Conservation (phyloP, 2,113 vertebrate genomes). For the Mobula birostris region DNA sequence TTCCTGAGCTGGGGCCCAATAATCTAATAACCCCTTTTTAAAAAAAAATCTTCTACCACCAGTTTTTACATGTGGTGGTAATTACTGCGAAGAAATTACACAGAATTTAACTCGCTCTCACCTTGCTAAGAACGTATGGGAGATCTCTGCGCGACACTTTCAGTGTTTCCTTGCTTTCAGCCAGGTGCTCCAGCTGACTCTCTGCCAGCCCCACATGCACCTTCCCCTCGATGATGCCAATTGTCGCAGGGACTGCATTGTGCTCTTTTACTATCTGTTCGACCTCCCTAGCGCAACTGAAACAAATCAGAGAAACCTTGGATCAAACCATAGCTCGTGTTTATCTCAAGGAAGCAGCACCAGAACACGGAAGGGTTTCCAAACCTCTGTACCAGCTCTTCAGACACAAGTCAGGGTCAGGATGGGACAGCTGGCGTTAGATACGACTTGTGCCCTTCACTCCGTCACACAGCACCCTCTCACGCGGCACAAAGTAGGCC, state of each 20-base stretch:
- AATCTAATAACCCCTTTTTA: background rate
- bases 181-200: slow-evolving; percentile 64
- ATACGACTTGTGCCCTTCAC: no score
- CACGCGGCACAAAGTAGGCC: no score
- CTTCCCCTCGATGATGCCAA: slow-evolving; percentile 66
- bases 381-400: background rate
- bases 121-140: slow-evolving; percentile 71
- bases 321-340: background rate
- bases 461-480: no score
- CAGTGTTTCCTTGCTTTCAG: slow-evolving; percentile 54
- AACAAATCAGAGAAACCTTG: slow-evolving; percentile 36
- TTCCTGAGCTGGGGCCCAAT: background rate
- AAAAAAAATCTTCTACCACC: background rate
- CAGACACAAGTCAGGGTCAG: background rate
- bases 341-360: background rate
- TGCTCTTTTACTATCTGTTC: slow-evolving; percentile 67
- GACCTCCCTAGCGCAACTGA: slow-evolving; percentile 72
- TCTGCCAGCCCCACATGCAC: slow-evolving; percentile 68
- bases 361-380: background rate
- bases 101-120: slow-evolving; percentile 43
- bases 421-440: background rate
- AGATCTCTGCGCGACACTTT: slow-evolving; percentile 81
- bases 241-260: slow-evolving; percentile 71
- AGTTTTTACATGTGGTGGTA: background rate
- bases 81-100: background rate